Evolutionary conservation across 2,797 vertebrate species (phyloP).

Genomic region (Podarcis siculus): DNA sequence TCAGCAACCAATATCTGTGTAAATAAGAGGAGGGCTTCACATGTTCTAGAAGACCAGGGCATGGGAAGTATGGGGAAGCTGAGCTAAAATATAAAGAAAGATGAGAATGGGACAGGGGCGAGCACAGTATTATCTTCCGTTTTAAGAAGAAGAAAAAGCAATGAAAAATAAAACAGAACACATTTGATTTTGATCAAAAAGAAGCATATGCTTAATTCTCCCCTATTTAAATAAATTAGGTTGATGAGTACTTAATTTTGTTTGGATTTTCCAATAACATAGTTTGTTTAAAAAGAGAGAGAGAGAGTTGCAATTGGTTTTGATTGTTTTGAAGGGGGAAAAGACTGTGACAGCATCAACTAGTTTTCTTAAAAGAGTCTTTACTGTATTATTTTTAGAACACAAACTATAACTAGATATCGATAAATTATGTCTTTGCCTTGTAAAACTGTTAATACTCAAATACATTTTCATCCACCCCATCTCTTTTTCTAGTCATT

Average conservation of each 20-base stretch:
- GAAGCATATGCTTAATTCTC: not conserved
- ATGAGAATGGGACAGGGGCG: not conserved
- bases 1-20: not conserved
- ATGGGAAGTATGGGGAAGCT: not conserved
- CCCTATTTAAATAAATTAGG: not conserved
- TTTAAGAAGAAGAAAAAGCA: not conserved
- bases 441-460: not conserved
- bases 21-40: not conserved
- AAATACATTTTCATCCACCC: not conserved
- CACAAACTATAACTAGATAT: not conserved
- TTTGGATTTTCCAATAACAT: too few species aligned
- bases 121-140: not conserved
- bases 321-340: not conserved
- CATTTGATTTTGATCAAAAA: not conserved
- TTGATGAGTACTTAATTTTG: not conserved
- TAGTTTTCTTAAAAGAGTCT: not conserved
- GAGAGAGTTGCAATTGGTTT: not conserved
- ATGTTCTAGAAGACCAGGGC: not conserved
- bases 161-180: not conserved
- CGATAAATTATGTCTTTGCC: too few species aligned
- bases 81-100: not conserved
- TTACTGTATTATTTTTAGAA: not conserved
- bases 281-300: not conserved
- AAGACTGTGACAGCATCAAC: not conserved
- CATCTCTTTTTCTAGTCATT: constrained; percentile 10